phyloP scores from a whole-genome alignment of 1,140 invertebrate species.

The Drosophila sucinea region DNA sequence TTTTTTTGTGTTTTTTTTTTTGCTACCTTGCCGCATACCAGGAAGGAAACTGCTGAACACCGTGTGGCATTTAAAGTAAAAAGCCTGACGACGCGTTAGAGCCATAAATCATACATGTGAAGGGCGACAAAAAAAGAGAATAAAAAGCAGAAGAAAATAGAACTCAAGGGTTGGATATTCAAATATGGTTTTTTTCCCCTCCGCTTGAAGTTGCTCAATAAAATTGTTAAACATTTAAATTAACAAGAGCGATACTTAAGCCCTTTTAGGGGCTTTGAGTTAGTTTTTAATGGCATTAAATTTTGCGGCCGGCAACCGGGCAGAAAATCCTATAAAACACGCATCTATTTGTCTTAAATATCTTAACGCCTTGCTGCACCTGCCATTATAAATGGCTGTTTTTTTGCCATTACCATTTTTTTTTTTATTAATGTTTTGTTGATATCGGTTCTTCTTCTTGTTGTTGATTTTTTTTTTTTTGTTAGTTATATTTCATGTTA shows the following conservation, averaged over 20 bases:
- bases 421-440: not conserved
- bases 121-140: conserved; percentile 31
- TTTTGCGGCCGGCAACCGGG: not conserved
- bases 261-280: not conserved
- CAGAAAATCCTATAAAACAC: not conserved
- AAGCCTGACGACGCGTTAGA: conserved; percentile 43
- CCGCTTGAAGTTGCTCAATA: not conserved
- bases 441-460: conserved; percentile 2
- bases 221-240: conserved; percentile 7
- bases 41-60: conserved; percentile 8
- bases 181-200: not conserved
- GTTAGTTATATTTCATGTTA: conserved; percentile 74
- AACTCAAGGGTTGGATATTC: conserved; percentile 12
- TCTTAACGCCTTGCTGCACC: conserved; percentile 8
- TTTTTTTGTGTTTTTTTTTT: conserved; percentile 35
- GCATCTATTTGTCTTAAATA: conserved; percentile 9
- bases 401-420: not conserved
- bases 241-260: not conserved
- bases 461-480: conserved; percentile 24
- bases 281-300: conserved; percentile 5
- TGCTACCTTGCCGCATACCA: conserved; percentile 8
- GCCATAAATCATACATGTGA: conserved; percentile 63
- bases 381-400: not conserved
- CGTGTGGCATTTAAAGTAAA: conserved; percentile 60
- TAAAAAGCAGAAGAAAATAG: not conserved